These are phyloP conservation scores for Pempheris klunzingeri DNA, from an alignment of 2,797 vertebrate species.

Conservation along the genomic window DNA sequence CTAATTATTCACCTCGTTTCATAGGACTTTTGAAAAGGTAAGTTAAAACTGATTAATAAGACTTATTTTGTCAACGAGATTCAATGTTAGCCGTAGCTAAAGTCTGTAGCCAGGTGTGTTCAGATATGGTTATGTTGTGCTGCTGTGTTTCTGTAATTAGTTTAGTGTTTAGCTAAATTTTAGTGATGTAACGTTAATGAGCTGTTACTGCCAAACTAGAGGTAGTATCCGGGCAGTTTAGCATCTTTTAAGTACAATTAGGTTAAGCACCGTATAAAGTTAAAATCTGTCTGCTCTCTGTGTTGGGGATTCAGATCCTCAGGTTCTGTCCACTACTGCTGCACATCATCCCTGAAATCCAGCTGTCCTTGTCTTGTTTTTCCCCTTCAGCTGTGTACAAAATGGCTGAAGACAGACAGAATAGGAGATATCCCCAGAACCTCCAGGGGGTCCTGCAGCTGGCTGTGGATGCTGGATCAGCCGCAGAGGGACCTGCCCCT, in stretches of 20 bases:
- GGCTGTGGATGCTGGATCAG: slow-evolving; percentile 90
- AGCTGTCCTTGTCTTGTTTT: not conserved
- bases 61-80: not conserved
- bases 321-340: not conserved
- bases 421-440: slow-evolving; percentile 82
- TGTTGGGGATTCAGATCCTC: not conserved
- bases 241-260: not conserved
- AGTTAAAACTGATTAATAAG: not conserved
- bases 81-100: not conserved
- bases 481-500: slow-evolving; percentile 77
- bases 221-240: not conserved
- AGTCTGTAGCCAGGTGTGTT: not conserved
- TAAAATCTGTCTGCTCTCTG: not conserved
- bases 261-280: not conserved
- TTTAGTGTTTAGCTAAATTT: not conserved
- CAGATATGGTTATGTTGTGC: not conserved
- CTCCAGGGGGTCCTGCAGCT: slow-evolving; percentile 90
- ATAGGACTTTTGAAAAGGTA: slow-evolving; percentile 34
- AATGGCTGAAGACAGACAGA: slow-evolving; percentile 81
- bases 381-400: not conserved
- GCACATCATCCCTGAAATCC: not conserved
- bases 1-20: not conserved
- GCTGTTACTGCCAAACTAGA: not conserved
- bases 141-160: not conserved
- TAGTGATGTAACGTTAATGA: not conserved